A percentile compares a stretch with the other conserved stretches of the same genome.
phyloP scores from a whole-genome alignment of 1,140 invertebrate genomes.

The Antheraea pernyi region DNA sequence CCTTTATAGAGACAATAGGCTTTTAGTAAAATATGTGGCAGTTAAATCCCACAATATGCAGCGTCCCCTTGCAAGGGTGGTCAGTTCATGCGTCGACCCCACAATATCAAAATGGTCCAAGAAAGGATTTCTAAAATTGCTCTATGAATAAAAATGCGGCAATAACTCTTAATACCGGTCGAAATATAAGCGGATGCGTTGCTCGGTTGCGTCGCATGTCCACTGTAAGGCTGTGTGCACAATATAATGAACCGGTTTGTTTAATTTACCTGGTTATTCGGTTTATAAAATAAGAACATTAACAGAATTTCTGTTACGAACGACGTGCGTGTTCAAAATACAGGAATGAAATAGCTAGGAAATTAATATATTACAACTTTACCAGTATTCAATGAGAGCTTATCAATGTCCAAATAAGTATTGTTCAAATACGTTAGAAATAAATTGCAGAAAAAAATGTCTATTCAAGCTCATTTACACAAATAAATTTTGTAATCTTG shows the following conservation, averaged over 20 bases:
- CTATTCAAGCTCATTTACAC: too few relatives aligned
- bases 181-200: constrained; percentile 57
- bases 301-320: too few relatives aligned
- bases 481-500: too few relatives aligned
- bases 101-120: constrained; percentile 37
- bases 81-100: constrained; percentile 29
- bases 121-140: constrained; percentile 58
- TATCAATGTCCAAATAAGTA: too few relatives aligned
- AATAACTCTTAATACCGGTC: constrained; percentile 66
- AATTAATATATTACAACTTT: too few relatives aligned
- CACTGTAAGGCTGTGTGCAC: constrained; percentile 18
- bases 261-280: background rate
- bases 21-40: constrained; percentile 5
- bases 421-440: too few relatives aligned
- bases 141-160: constrained; percentile 71
- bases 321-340: too few relatives aligned
- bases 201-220: constrained; percentile 24
- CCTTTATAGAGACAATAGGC: constrained; percentile 3
- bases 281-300: background rate
- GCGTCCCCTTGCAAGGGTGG: constrained; percentile 6
- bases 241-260: constrained; percentile 12
- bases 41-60: constrained; percentile 6
- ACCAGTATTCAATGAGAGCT: too few relatives aligned
- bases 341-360: too few relatives aligned
- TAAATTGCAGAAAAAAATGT: too few relatives aligned